Evolutionary conservation across 1,140 invertebrate species (phyloP).

Genomic region (Andricus grossulariae): DNA sequence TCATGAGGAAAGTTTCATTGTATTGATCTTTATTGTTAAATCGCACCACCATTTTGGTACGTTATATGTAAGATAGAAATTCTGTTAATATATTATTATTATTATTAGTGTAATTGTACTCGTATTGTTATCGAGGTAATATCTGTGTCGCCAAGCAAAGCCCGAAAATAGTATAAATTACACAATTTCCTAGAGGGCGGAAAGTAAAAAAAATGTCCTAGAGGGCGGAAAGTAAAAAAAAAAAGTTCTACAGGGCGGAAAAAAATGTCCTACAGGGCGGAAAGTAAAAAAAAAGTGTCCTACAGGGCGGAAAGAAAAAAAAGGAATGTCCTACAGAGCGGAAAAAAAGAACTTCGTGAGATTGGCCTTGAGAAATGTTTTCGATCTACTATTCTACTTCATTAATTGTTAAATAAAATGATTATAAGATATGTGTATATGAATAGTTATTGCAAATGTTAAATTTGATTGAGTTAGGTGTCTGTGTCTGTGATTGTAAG

Average conservation of each 20-base stretch:
- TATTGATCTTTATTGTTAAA: slow-evolving; percentile 6
- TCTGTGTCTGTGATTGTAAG: no score
- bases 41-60: slow-evolving; percentile 4
- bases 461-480: no score
- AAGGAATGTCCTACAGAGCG: background rate
- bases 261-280: background rate
- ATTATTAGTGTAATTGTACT: slow-evolving; percentile 4
- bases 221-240: no score
- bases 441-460: no score
- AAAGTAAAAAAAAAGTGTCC: background rate
- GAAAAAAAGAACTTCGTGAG: background rate
- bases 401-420: no score
- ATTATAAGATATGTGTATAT: no score
- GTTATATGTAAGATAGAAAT: slow-evolving; percentile 20
- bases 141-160: slow-evolving; percentile 1
- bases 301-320: no score
- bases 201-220: no score
- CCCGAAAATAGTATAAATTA: no score
- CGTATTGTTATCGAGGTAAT: slow-evolving; percentile 1
- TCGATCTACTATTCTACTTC: no score
- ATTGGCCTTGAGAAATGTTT: no score
- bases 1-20: no score
- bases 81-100: slow-evolving; percentile 15
- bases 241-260: background rate
- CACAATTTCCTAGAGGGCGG: background rate